phyloP scores from a whole-genome alignment of 2,113 vertebrate genomes.

The Onychostruthus taczanowskii region DNA sequence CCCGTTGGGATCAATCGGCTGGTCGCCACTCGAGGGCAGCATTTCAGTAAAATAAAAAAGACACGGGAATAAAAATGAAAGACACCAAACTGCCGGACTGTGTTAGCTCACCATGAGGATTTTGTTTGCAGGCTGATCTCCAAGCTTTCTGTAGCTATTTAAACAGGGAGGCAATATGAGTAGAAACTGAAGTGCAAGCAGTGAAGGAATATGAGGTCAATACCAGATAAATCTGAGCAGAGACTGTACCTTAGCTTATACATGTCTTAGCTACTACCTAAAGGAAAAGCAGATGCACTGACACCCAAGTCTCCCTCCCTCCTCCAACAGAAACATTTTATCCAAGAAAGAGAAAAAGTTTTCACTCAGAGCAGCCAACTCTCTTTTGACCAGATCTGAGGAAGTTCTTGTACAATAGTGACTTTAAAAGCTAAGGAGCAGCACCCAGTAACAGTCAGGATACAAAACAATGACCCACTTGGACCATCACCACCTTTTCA shows the following conservation, averaged over 20 bases:
- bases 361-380: neutral
- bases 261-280: neutral
- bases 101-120: neutral
- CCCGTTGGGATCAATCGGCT: neutral
- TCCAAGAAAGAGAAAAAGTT: neutral
- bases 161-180: neutral
- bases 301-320: neutral
- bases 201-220: neutral
- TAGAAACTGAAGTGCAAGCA: neutral
- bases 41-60: neutral
- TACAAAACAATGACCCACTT: neutral
- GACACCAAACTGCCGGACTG: rapidly evolving
- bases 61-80: neutral
- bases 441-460: neutral
- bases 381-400: neutral
- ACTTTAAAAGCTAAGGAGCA: neutral
- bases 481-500: neutral
- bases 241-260: neutral
- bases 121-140: neutral
- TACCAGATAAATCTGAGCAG: neutral
- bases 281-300: neutral
- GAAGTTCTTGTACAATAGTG: neutral
- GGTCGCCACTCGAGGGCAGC: conserved; percentile 23
- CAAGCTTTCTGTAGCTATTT: neutral
- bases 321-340: neutral